Evolutionary conservation across 2,888 invertebrate species (phyloP).

Genomic region (Diogma glabrata): DNA sequence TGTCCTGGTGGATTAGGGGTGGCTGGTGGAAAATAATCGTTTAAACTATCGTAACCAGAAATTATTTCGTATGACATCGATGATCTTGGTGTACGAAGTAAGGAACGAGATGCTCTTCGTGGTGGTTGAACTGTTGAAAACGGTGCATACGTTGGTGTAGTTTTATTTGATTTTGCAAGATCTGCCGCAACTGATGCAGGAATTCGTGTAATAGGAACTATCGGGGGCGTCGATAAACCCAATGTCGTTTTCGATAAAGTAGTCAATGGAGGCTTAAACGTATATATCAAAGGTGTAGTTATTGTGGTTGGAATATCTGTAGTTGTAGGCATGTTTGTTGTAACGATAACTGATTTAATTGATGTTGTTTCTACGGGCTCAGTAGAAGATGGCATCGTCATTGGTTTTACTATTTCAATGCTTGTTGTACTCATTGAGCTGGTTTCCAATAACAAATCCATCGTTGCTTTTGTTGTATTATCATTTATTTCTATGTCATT

Average conservation of each 20-base stretch:
- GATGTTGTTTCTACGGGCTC: constrained; percentile 10
- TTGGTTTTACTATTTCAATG: constrained; percentile 11
- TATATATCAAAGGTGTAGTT: neutral
- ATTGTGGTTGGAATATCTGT: constrained; percentile 13
- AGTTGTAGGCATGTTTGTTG: constrained; percentile 12
- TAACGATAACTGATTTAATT: too few relatives aligned
- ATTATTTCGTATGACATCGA: constrained; percentile 8
- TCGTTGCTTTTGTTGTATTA: constrained; percentile 23
- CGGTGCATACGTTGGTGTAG: constrained; percentile 8
- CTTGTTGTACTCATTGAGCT: constrained; percentile 17
- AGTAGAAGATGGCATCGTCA: constrained; percentile 12
- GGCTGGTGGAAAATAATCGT: neutral
- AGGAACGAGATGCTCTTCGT: neutral
- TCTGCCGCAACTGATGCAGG: constrained; percentile 6
- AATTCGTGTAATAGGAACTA: constrained; percentile 8
- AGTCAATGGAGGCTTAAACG: too few relatives aligned
- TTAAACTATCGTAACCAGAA: neutral
- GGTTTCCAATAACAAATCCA: constrained; percentile 24
- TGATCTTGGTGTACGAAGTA: neutral
- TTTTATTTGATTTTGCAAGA: constrained; percentile 7
- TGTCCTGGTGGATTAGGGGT: constrained; percentile 5
- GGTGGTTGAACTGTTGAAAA: neutral
- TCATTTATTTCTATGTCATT: constrained; percentile 17
- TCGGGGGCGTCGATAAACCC: neutral
- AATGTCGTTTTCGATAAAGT: too few relatives aligned